Base-by-base conservation (phyloP, 2,797 vertebrate species). In the Thaleichthys pacificus region DNA sequence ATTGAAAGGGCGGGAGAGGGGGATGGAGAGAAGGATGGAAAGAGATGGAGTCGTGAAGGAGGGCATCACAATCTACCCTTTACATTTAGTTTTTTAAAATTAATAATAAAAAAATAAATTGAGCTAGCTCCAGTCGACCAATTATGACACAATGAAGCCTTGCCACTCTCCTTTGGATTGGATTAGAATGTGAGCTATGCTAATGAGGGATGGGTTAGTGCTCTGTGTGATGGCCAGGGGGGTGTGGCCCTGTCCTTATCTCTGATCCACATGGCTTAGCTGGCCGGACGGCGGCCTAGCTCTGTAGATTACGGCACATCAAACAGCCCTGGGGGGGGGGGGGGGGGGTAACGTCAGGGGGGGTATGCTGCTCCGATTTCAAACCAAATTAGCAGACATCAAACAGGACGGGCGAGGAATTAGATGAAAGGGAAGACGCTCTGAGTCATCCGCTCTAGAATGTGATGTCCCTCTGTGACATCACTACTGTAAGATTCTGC, bases 341-440 rank as follows among this genome's bases (percentile, higher is more conserved):
- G 75, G 80, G 75, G 80, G 54, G 71, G 61, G 81, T 84, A 83
- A 86, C 87, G 66, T 65, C 4, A 6, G 32, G 32, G 32, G 66
- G 89, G 87, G 86, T 89, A 89, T 86, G 73, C 62, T 69, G 77
- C 84, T 89, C 82, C 84, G 87, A 91, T 91, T 90, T 89, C 87
- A 87, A 84, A 87, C 80, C 77, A 89, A 93, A 92, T 91, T 85
- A 91, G 84, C 80, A 78, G 82, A 91, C 89, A 89, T 93, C 90
- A 92, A 91, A 90, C 86, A 77, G 71, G 61, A 38, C 24, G 66
- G 68, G 47, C 7, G 65, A 72, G 71, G 77, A 51, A 68, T 77
- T 73, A 78, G 88, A 92, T 92, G 86, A 92, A 91, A 91, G 86
- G 61, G 78, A 67, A 73, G 77, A 82, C 63, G 68, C 79, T 82